Evolutionary conservation across 2,888 invertebrate species (phyloP), one percentile per base, ranked within the genome.

Genomic region (Metopia argyrocephala): DNA sequence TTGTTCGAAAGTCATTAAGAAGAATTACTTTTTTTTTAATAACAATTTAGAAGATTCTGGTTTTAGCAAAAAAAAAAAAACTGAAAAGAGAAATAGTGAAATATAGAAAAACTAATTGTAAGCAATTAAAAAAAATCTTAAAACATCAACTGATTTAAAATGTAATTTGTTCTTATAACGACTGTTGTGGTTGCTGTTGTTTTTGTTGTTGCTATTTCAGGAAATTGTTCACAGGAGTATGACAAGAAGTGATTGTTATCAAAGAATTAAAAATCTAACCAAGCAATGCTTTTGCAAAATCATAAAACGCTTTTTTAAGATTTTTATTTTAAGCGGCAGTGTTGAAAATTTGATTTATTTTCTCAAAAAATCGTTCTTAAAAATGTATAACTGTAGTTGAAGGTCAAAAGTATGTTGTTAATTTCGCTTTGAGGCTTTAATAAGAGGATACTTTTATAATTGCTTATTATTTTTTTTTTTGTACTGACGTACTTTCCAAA

Each of bases 241-340:
- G 78, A 78, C 78, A 78, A 52, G 45, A 71, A 66, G 65, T 66
- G 61, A 78, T 78, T 66, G 52, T 66, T 54, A 78, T n/a, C n/a
- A n/a, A n/a, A n/a, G n/a, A n/a, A n/a, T n/a, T n/a, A n/a, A n/a
- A n/a, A n/a, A n/a, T n/a, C n/a, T n/a, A n/a, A n/a, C n/a, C n/a
- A n/a, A n/a, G n/a, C n/a, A n/a, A n/a, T n/a, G n/a, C n/a, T n/a
- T n/a, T n/a, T n/a, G n/a, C n/a, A n/a, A n/a, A n/a, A n/a, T n/a
- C n/a, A n/a, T n/a, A n/a, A n/a, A n/a, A n/a, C n/a, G n/a, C n/a
- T n/a, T n/a, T n/a, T n/a, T n/a, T n/a, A n/a, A n/a, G n/a, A n/a
- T n/a, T n/a, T n/a, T n/a, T n/a, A n/a, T n/a, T n/a, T n/a, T n/a
- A n/a, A n/a, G n/a, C n/a, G n/a, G n/a, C n/a, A n/a, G n/a, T n/a